Evolutionary conservation across 2,797 vertebrate species (phyloP).

Genomic region (Eulemur mongoz): DNA sequence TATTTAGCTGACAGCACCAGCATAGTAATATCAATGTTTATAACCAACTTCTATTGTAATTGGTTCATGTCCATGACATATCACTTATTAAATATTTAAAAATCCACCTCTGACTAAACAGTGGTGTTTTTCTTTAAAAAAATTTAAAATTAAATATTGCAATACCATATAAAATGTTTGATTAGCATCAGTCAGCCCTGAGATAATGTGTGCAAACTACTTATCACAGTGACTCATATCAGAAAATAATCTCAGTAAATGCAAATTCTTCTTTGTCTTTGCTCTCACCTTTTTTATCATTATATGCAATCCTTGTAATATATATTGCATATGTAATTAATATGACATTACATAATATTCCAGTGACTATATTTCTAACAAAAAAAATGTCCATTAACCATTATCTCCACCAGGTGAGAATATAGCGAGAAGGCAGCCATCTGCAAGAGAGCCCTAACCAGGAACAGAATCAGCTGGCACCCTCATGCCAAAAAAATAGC

Average conservation of each 20-base stretch:
- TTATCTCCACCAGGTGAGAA: not conserved
- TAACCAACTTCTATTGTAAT: not conserved
- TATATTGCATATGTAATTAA: not conserved
- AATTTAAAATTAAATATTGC: not conserved
- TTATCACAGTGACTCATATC: not conserved
- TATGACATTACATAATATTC: not conserved
- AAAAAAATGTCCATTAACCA: not conserved
- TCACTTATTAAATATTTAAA: not conserved
- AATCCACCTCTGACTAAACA: not conserved
- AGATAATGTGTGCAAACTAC: not conserved
- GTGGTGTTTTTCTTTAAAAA: not conserved
- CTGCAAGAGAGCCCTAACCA: not conserved
- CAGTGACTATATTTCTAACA: not conserved
- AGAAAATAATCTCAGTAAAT: no score
- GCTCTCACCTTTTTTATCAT: not conserved
- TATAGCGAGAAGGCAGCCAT: not conserved
- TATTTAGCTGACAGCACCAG: not conserved
- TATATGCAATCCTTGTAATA: not conserved
- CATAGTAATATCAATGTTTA: not conserved
- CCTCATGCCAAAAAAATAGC: no score
- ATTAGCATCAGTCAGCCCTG: not conserved
- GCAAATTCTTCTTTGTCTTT: not conserved
- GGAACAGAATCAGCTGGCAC: no score
- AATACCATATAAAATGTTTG: not conserved
- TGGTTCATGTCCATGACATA: not conserved